Percentiles rank a stretch among this genome's conserved stretches.
phyloP scores from a whole-genome alignment of 2,888 invertebrate species.

The Drosophila multiciliata region DNA sequence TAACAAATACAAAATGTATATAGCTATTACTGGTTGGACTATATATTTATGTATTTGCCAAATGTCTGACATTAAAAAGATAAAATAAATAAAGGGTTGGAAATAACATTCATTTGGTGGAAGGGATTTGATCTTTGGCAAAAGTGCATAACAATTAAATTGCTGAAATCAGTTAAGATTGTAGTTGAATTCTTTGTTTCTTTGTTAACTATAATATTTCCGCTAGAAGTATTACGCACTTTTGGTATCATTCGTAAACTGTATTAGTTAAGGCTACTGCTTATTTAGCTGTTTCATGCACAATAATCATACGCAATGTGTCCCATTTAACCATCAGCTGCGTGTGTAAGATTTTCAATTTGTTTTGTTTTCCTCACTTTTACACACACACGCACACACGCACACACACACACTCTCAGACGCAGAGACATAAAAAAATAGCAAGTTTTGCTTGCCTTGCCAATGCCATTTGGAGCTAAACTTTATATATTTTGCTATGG shows the following conservation, averaged over 20 bases:
- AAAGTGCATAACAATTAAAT: background rate
- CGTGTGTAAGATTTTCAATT: slow-evolving; percentile 78
- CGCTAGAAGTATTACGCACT: background rate
- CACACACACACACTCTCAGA: slow-evolving; percentile 3
- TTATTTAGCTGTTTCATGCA: slow-evolving; percentile 45
- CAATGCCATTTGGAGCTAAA: slow-evolving; percentile 75
- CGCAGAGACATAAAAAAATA: slow-evolving; percentile 54
- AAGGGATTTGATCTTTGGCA: background rate
- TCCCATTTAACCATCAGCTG: slow-evolving; percentile 56
- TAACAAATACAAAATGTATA: background rate
- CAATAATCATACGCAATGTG: slow-evolving; percentile 78
- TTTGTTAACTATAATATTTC: background rate
- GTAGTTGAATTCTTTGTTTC: background rate
- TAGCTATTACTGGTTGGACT: background rate
- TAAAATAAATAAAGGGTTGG: background rate
- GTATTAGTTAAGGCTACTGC: slow-evolving; percentile 26
- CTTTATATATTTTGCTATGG: slow-evolving; percentile 77
- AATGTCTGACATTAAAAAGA: background rate
- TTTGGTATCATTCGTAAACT: slow-evolving; percentile 9
- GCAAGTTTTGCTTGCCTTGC: slow-evolving; percentile 70
- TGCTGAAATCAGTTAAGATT: background rate
- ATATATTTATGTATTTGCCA: background rate
- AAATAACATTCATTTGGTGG: background rate
- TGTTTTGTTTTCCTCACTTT: slow-evolving; percentile 68
- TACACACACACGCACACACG: slow-evolving; percentile 21